Conservation (phyloP, 2,888 invertebrate genomes). For the Aphrophora alni region DNA sequence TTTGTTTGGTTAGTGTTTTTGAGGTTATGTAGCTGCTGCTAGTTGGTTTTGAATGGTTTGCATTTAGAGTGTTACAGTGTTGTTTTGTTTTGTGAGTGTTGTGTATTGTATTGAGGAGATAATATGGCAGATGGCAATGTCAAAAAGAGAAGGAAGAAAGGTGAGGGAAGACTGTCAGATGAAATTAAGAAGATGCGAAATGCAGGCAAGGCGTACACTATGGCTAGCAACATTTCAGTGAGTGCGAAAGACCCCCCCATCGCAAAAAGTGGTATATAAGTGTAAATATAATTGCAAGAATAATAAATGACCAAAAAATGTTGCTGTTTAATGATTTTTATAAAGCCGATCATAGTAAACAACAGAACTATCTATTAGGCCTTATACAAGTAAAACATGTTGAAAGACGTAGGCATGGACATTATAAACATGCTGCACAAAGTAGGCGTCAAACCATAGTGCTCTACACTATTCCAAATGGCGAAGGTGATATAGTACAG, state of each 20-base stretch:
- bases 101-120: too few species aligned
- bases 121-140: background rate
- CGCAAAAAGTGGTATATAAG: background rate
- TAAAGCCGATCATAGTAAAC: background rate
- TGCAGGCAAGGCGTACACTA: background rate
- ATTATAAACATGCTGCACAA: background rate
- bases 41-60: too few species aligned
- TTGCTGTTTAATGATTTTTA: constrained; percentile 13
- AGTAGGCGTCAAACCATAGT: background rate
- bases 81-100: background rate
- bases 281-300: constrained; percentile 12
- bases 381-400: constrained; percentile 3
- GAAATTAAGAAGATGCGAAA: background rate
- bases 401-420: too few species aligned
- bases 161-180: background rate
- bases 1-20: background rate
- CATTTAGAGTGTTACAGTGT: background rate
- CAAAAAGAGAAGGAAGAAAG: background rate
- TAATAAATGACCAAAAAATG: constrained; percentile 11
- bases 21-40: background rate
- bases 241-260: background rate
- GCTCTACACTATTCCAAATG: constrained; percentile 2
- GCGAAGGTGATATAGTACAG: constrained; percentile 12
- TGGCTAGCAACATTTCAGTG: background rate
- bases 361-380: constrained; percentile 7